Base-by-base conservation (phyloP, 2,888 invertebrate genomes). In the Ochropacha duplaris region DNA sequence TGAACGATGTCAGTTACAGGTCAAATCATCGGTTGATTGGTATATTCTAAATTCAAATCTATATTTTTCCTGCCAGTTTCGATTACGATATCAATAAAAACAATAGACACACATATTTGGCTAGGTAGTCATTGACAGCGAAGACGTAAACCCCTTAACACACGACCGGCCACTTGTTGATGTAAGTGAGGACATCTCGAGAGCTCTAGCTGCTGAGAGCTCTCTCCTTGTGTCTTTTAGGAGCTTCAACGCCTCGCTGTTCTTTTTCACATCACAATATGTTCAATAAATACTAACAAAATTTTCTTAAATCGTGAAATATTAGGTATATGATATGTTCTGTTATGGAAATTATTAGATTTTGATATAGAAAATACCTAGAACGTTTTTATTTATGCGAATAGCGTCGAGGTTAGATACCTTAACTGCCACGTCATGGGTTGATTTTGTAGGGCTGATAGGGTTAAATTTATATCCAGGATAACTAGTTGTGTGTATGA, bases 101-200 rank as follows among this genome's bases (percentile, higher is more conserved):
- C n/a, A n/a, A 11, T n/a, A 6, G 3, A 12, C 28, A 39, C 54
- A 58, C 12, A 24, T 16, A 16, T 26, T 55, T 51, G 50, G 50
- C 54, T 55, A 31, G 9, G 44, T 22, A 49, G 51, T 39, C 19
- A 73, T 73, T 56, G 60, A 68, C 52, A 64, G 66, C 57, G 65
- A 71, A 71, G 68, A 75, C 66, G 62, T 71, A 65, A 71, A 60
- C 57, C 65, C 49, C 64, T 67, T 36, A 58, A 66, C 74, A 80
- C 76, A 81, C 79, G 78, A 82, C 84, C 84, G 79, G 81, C 88
- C 88, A 88, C 92, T 90, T 89, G 88, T 89, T 86, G 85, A 80
- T 69, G 74, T 71, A 63, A 73, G 78, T 74, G 65, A 76, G 82
- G 79, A 81, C 72, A 76, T 70, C 78, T 84, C 79, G 72, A 91